Conservation (phyloP, 2,113 vertebrate species). For the Lethenteron camtschaticum region DNA sequence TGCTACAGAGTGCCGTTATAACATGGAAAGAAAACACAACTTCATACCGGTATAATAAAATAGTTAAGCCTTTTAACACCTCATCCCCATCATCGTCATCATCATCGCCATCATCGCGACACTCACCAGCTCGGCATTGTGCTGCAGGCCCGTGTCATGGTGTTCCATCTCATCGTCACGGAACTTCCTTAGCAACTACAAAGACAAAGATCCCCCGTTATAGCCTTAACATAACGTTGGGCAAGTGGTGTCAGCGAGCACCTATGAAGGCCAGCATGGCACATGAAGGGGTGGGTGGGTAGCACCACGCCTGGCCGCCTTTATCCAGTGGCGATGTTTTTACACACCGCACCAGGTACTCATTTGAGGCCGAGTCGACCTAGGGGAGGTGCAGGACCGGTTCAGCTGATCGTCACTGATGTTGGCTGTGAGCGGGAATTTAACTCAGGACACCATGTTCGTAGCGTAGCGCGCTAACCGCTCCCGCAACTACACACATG, state of each 20-base stretch:
- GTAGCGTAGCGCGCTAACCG: too few species aligned
- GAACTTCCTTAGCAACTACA: slow-evolving; percentile 62
- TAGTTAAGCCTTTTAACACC: not conserved
- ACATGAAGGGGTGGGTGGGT: not conserved
- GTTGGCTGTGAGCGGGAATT: too few species aligned
- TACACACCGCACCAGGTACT: not conserved
- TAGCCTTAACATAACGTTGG: too few species aligned
- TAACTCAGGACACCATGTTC: too few species aligned
- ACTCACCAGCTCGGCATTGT: slow-evolving; percentile 54
- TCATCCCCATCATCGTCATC: not conserved
- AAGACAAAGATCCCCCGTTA: not conserved
- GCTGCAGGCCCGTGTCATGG: slow-evolving; percentile 57
- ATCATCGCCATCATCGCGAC: not conserved
- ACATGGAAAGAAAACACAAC: not conserved
- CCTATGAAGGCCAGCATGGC: not conserved
- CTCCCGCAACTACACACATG: too few species aligned
- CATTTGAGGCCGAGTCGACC: not conserved
- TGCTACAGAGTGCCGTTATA: not conserved
- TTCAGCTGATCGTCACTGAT: not conserved
- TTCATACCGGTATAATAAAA: not conserved
- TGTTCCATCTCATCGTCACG: slow-evolving; percentile 80
- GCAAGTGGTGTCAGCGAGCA: too few species aligned
- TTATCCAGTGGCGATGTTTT: not conserved
- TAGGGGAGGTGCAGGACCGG: not conserved
- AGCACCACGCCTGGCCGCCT: not conserved